A percentile compares a stretch with the other conserved stretches of the same genome.
These are phyloP conservation scores for Fistularia commersonii DNA, from an alignment of 2,797 vertebrate genomes.

Conservation along the genomic window DNA sequence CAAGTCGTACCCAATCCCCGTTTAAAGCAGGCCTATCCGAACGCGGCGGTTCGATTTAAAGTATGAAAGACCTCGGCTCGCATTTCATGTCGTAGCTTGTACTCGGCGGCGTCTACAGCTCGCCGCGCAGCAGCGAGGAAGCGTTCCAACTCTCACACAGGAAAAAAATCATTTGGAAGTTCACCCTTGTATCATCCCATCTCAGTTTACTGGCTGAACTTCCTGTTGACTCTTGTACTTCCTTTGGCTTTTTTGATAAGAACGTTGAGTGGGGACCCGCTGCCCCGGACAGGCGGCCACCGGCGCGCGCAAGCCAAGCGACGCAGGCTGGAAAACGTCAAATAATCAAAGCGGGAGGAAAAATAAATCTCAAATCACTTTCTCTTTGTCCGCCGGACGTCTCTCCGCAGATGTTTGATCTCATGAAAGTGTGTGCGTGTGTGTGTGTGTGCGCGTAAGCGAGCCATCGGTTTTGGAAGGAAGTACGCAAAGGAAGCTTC, in stretches of 20 bases:
- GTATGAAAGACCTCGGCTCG: slow-evolving; percentile 13
- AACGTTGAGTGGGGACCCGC: slow-evolving; percentile 69
- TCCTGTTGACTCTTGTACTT: slow-evolving; percentile 80
- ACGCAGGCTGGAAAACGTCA: slow-evolving; percentile 46
- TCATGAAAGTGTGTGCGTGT: no score
- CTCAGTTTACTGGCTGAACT: slow-evolving; percentile 72
- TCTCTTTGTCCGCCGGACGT: no score
- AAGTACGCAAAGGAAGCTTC: no score
- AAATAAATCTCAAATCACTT: slow-evolving; percentile 48
- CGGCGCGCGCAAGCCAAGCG: slow-evolving; percentile 50
- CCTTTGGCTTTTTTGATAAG: slow-evolving; percentile 80
- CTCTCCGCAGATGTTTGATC: no score
- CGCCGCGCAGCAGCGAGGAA: slow-evolving; percentile 26
- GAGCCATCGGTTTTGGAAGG: no score
- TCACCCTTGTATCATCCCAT: slow-evolving; percentile 66
- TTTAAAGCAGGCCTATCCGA: no score
- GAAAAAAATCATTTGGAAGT: slow-evolving; percentile 69
- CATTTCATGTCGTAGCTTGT: slow-evolving; percentile 15
- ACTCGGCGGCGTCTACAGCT: slow-evolving; percentile 15
- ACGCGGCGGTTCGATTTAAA: slow-evolving; percentile 12
- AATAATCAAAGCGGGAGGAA: slow-evolving; percentile 39
- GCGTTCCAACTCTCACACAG: slow-evolving; percentile 57
- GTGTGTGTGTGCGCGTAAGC: no score
- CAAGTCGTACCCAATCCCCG: no score
- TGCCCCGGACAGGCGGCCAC: slow-evolving; percentile 52